Evolutionary conservation across 2,113 vertebrate species (phyloP), one percentile per base, ranked within the genome.

Genomic region (Aleadryas rufinucha): DNA sequence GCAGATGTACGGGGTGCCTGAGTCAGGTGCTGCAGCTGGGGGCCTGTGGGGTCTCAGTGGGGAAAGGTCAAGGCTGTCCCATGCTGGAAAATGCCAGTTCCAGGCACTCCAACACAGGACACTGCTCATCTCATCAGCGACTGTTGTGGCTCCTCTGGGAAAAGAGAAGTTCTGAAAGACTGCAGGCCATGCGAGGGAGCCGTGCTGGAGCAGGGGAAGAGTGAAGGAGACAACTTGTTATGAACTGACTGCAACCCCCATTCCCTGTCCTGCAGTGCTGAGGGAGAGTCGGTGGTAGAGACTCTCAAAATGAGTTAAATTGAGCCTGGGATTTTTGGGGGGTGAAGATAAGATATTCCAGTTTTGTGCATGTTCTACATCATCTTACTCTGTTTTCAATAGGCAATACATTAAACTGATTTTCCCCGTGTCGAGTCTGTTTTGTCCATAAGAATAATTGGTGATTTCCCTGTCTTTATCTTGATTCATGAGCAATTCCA

Each of bases 101-200:
- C 11, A n/a, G 0, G 6, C 17, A 11, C 11, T 35, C 35, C 23
- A 17, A 1, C 3, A 1, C 6, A 6, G 31, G 17, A n/a, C 39
- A 54, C 6, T 41, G 18, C 6, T n/a, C 45, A 27, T n/a, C 28
- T 8, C 65, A 28, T 27, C 26, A 50, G 16, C 0, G 0, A 18
- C 7, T 0, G 1, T 5, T 7, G 8, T 30, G 24, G 30, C 11
- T 61, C 35, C 21, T 61, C 28, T 45, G 33, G 28, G 13, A 49
- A 82, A 87, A 44, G 11, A 50, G 5, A 16, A 76, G 74, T 27
- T 35, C 24, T 23, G 18, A 72, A 70, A 8, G 5, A n/a, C 39
- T 45, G 28, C 27, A 45, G 28, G 13, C 13, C 16, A 3, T 33
- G 52, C 41, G 6, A 84, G 11, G 6, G 16, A 56, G 19, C 2